These are phyloP conservation scores for Catamblyrhynchus diadema DNA, from an alignment of 2,797 vertebrate species.

Conservation along the genomic window DNA sequence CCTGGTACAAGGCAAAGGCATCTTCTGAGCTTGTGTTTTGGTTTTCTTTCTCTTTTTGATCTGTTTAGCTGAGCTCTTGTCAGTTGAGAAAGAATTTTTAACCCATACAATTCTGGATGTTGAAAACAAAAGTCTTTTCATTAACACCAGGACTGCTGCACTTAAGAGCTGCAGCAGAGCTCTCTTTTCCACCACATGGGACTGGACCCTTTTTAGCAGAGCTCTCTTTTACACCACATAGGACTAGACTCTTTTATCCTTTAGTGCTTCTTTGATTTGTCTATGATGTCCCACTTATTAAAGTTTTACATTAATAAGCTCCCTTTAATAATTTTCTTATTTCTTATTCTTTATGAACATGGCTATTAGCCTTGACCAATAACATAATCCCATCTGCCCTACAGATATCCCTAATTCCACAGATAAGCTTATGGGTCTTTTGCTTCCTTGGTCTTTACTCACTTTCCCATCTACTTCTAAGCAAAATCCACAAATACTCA, in stretches of 20 bases:
- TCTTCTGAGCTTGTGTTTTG: slow-evolving; percentile 50
- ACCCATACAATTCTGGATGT: slow-evolving; percentile 22
- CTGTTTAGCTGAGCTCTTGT: slow-evolving; percentile 48
- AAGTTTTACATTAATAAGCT: not conserved
- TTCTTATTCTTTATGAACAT: not conserved
- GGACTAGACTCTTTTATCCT: not conserved
- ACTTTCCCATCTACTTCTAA: not conserved
- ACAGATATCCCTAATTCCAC: not conserved
- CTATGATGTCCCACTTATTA: not conserved
- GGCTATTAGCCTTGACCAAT: not conserved
- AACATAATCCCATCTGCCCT: not conserved
- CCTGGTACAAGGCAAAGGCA: slow-evolving; percentile 30
- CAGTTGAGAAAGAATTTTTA: slow-evolving; percentile 46
- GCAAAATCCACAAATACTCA: not conserved
- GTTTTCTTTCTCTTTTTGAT: slow-evolving; percentile 55
- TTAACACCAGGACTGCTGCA: not conserved
- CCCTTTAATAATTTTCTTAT: not conserved
- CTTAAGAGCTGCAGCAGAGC: not conserved
- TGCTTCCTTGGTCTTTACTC: not conserved
- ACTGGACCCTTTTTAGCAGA: not conserved
- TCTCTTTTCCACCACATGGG: not conserved
- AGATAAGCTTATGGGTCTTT: not conserved
- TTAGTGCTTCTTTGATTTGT: not conserved
- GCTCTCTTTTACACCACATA: not conserved
- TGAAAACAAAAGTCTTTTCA: slow-evolving; percentile 4